Base-by-base conservation (phyloP, 2,888 invertebrate species). In the Stenotaenia linearis region DNA sequence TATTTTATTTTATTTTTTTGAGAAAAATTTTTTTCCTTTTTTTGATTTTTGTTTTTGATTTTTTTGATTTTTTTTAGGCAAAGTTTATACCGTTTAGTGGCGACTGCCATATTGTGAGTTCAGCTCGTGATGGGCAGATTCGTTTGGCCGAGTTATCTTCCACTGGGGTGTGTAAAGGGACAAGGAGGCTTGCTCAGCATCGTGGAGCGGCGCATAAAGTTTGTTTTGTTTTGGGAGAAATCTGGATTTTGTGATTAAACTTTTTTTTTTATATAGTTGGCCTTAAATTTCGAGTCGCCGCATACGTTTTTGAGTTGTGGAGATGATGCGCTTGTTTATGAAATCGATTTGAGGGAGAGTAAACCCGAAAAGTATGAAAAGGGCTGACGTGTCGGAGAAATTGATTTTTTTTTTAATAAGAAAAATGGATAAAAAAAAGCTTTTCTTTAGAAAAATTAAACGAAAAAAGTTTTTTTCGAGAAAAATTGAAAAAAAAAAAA, bases 111-210 rank as follows among this genome's bases (percentile, higher is more conserved):
- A 92, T 97, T 56, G 93, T 94, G 40, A 93, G 95, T 0, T 93
- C 95, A 85, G 94, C 94, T 0, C 89, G 95, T 79, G 97, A 97
- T 87, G 96, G 96, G 7, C 93, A 95, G 88, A 93, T 95, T 9
- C 87, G 91, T 61, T 84, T 91, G 79, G 89, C 89, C 10, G 89
- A 90, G 83, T 84, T 90, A 75, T 87, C 87, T 23, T 84, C 86
- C 0, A 86, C 87, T 1, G 88, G 88, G 1, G 84, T 85, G 45
- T 87, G 89, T 87, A 88, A 86, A 86, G 86, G 87, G 88, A 88
- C 90, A 79, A 91, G 84, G 88, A 91, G 83, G 82, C 87, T 94
- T 30, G 91, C 91, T 32, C 90, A 92, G 83, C 93, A 94, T 87
- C 85, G 88, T 81, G 92, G 92, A 78, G 90, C 96, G 1, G 94